Percentiles rank a stretch among this genome's conserved stretches.
phyloP scores from a whole-genome alignment of 2,888 invertebrate species.

The Agrotis exclamationis region DNA sequence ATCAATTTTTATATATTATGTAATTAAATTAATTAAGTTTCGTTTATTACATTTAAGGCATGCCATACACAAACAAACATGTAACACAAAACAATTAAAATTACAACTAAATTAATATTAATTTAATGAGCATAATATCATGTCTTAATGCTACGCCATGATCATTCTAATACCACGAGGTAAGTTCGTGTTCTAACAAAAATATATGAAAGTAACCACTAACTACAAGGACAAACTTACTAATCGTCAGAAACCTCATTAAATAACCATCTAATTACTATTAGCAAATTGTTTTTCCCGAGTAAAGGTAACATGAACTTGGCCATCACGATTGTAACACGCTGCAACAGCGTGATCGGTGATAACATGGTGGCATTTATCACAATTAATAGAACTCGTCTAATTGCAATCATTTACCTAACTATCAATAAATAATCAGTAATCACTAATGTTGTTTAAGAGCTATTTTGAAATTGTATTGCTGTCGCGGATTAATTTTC shows the following conservation, averaged over 20 bases:
- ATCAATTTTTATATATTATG: too few relatives aligned
- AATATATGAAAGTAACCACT: constrained; percentile 1
- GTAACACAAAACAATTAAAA: too few relatives aligned
- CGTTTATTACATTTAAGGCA: too few relatives aligned
- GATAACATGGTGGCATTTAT: constrained; percentile 10
- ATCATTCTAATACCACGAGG: background rate
- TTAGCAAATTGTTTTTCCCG: constrained; percentile 11
- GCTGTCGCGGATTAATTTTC: background rate
- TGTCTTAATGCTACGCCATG: too few relatives aligned
- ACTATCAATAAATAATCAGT: constrained; percentile 38
- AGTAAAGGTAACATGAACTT: constrained; percentile 34
- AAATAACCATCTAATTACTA: background rate
- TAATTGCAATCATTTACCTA: constrained; percentile 48
- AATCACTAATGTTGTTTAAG: constrained; percentile 46
- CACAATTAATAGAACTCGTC: constrained; percentile 33
- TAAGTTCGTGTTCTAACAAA: background rate
- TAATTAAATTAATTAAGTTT: too few relatives aligned
- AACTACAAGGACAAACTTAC: background rate
- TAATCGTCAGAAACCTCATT: constrained; percentile 7
- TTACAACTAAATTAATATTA: too few relatives aligned
- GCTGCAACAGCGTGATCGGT: constrained; percentile 34
- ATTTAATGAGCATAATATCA: too few relatives aligned
- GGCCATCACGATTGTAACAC: constrained; percentile 37
- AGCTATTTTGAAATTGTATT: constrained; percentile 33
- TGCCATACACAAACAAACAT: too few relatives aligned